Evolutionary conservation across 2,888 invertebrate species (phyloP).

Genomic region (Zygaena filipendulae): DNA sequence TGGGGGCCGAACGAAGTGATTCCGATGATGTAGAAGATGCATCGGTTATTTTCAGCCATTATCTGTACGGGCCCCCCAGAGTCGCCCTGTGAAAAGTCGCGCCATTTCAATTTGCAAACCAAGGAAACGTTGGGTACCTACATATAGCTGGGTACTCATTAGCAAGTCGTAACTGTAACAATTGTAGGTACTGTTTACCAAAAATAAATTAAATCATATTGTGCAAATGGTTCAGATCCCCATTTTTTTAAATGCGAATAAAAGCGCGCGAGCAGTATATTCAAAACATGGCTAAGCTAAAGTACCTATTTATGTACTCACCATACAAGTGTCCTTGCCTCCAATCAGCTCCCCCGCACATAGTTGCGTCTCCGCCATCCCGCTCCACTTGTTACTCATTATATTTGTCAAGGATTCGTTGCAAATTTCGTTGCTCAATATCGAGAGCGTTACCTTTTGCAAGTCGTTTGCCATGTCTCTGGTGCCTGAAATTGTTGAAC

Average conservation of each 20-base stretch:
- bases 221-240: not conserved
- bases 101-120: no score
- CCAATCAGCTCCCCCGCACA: conserved; percentile 43
- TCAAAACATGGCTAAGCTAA: not conserved
- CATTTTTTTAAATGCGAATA: no score
- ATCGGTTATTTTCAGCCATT: conserved; percentile 51
- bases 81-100: conserved; percentile 72
- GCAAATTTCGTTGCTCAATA: conserved; percentile 27
- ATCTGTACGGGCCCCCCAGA: conserved; percentile 76
- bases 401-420: conserved; percentile 20
- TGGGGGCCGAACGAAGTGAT: conserved; percentile 68
- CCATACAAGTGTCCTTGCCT: conserved; percentile 44
- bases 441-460: conserved; percentile 32
- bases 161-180: not conserved
- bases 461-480: conserved; percentile 27
- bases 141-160: not conserved
- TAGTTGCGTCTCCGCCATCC: conserved; percentile 31
- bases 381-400: conserved; percentile 28
- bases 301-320: conserved; percentile 10
- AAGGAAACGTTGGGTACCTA: not conserved
- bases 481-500: conserved; percentile 25
- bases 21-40: conserved; percentile 63
- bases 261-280: not conserved
- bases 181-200: not conserved
- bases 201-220: not conserved